These are phyloP conservation scores for Harpalus rubripes DNA, from an alignment of 2,888 invertebrate species.

Conservation along the genomic window DNA sequence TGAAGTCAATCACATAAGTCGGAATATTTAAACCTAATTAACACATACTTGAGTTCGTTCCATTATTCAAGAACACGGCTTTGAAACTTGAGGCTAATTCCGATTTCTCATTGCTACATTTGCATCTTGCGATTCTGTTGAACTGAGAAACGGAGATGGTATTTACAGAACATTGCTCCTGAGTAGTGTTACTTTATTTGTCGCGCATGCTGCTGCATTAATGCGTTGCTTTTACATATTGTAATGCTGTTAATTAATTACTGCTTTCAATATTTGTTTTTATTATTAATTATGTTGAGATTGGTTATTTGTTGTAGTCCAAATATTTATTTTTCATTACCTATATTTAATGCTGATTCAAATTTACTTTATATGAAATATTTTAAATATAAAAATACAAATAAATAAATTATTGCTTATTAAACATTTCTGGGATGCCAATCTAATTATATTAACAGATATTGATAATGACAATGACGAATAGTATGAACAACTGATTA, in stretches of 20 bases:
- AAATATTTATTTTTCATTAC: too few species aligned
- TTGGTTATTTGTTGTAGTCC: too few species aligned
- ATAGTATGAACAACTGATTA: too few species aligned
- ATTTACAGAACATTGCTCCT: background rate
- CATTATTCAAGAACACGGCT: conserved; percentile 59
- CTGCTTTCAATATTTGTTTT: background rate
- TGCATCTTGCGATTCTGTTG: conserved; percentile 24
- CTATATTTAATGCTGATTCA: too few species aligned
- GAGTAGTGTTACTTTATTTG: conserved; percentile 15
- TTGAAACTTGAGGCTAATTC: conserved; percentile 45
- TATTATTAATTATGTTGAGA: background rate
- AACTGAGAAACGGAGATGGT: background rate
- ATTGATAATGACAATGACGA: too few species aligned
- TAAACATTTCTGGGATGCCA: too few species aligned
- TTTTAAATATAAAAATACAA: too few species aligned
- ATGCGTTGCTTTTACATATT: background rate
- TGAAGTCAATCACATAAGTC: conserved; percentile 57
- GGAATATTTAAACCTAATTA: conserved; percentile 57
- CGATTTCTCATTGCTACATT: conserved; percentile 46
- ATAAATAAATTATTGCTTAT: too few species aligned
- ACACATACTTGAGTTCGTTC: conserved; percentile 59
- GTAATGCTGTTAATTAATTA: background rate
- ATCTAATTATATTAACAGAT: too few species aligned
- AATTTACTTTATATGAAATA: too few species aligned
- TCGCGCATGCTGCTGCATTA: background rate